Conservation (phyloP, 2,888 invertebrate genomes). For the Marasmarcha lunaedactyla region DNA sequence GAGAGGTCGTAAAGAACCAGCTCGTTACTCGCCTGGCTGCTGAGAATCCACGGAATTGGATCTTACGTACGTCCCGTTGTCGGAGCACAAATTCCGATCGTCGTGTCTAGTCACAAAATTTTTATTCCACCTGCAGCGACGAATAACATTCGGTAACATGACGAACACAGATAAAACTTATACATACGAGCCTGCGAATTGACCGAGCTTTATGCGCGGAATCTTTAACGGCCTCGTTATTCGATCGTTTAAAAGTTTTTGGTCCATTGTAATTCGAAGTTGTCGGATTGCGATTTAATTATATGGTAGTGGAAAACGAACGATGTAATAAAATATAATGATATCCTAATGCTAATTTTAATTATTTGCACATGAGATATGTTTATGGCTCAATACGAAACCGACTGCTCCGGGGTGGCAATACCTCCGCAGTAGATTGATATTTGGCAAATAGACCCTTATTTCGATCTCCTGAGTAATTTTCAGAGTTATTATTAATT, state of each 20-base stretch:
- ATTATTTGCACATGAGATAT: slow-evolving; percentile 28
- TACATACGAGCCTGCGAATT: slow-evolving; percentile 12
- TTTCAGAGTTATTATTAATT: background rate
- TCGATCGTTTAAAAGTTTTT: background rate
- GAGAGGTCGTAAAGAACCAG: slow-evolving; percentile 26
- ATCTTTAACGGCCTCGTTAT: background rate
- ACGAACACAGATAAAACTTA: too few relatives aligned
- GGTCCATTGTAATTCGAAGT: slow-evolving; percentile 1
- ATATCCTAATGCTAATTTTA: too few relatives aligned
- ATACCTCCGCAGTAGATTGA: slow-evolving; percentile 30
- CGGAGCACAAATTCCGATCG: slow-evolving; percentile 22
- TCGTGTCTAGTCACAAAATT: slow-evolving; percentile 24
- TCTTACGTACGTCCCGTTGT: slow-evolving; percentile 33
- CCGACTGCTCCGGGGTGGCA: background rate
- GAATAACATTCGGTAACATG: too few relatives aligned
- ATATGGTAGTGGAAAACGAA: slow-evolving; percentile 9
- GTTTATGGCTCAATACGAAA: slow-evolving; percentile 35
- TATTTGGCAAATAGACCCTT: slow-evolving; percentile 38
- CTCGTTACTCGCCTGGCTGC: slow-evolving; percentile 20
- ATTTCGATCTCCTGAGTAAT: slow-evolving; percentile 9
- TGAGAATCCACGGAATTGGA: slow-evolving; percentile 33
- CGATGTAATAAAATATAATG: too few relatives aligned
- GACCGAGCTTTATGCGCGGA: slow-evolving; percentile 29
- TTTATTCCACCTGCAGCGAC: slow-evolving; percentile 30
- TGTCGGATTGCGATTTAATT: slow-evolving; percentile 14